These are phyloP conservation scores for Capra hircus DNA, from an alignment of 2,113 vertebrate species.

Conservation along the genomic window DNA sequence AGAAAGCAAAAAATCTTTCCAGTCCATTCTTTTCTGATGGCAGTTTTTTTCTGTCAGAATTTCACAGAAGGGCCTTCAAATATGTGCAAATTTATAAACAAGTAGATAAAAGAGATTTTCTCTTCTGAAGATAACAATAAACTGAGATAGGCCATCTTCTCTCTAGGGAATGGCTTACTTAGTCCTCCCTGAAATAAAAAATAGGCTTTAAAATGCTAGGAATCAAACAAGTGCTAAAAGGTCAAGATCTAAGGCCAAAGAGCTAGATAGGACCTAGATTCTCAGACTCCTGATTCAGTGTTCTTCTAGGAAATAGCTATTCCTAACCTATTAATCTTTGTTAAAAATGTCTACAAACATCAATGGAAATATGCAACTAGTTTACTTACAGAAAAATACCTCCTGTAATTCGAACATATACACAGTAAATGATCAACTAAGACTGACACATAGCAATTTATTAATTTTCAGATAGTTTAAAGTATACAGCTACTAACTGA, in stretches of 20 bases:
- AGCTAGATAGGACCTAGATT: background rate
- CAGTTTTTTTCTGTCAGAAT: conserved; percentile 36
- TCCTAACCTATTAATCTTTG: conserved; percentile 3
- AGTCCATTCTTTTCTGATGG: background rate
- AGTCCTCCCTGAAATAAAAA: conserved; percentile 3
- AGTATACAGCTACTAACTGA: background rate
- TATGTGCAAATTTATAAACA: background rate
- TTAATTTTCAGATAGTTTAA: conserved; percentile 11
- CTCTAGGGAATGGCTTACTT: background rate
- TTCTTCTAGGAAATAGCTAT: background rate
- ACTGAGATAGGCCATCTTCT: background rate
- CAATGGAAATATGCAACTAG: background rate
- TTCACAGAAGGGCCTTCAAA: conserved; percentile 29
- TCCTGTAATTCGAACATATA: conserved; percentile 7
- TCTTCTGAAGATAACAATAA: conserved; percentile 30
- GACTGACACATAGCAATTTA: background rate
- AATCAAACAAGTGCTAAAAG: conserved; percentile 12
- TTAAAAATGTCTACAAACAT: conserved; percentile 16
- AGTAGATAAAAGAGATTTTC: background rate
- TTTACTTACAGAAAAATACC: background rate
- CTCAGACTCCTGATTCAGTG: background rate
- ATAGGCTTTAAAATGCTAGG: background rate
- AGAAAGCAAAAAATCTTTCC: background rate
- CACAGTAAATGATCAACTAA: conserved; percentile 21
- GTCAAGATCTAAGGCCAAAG: background rate